Conservation (phyloP, 2,113 vertebrate genomes). For the Rhynchopsitta pachyrhyncha region DNA sequence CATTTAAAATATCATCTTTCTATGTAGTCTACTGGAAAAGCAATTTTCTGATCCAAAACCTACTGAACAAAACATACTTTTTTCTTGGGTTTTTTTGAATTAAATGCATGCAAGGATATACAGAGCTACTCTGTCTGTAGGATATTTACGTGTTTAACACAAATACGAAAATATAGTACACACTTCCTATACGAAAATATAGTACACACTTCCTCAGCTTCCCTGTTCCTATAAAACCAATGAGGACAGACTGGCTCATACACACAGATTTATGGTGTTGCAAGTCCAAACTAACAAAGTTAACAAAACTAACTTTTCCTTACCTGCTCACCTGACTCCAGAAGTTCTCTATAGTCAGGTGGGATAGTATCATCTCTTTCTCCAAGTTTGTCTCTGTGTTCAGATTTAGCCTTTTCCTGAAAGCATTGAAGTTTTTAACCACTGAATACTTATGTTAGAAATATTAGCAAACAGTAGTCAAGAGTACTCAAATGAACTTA, state of each 20-base stretch:
- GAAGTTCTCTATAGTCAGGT: constrained; percentile 69
- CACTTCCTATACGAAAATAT: background rate
- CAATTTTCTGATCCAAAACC: too few species aligned
- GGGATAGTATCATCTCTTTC: constrained; percentile 79
- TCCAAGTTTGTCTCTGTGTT: constrained; percentile 76
- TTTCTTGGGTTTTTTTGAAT: background rate
- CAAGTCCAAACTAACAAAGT: background rate
- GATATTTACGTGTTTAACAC: background rate
- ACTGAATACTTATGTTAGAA: background rate
- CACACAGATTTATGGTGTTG: background rate
- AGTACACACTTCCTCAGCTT: background rate
- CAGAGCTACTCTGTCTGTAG: background rate
- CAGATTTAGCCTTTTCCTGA: constrained; percentile 73
- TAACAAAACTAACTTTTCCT: background rate
- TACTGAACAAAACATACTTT: background rate
- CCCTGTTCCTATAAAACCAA: background rate
- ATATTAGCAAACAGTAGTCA: background rate
- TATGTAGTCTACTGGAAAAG: background rate
- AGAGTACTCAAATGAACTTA: background rate
- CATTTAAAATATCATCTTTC: fast-evolving
- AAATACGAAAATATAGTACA: background rate
- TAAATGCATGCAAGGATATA: background rate
- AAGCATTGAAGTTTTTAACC: background rate
- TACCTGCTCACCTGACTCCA: constrained; percentile 73
- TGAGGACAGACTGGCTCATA: background rate